A percentile compares a stretch with the other conserved stretches of the same genome.
Conservation (phyloP, 2,797 vertebrate species). For the Melanotaenia parkinsoni region DNA sequence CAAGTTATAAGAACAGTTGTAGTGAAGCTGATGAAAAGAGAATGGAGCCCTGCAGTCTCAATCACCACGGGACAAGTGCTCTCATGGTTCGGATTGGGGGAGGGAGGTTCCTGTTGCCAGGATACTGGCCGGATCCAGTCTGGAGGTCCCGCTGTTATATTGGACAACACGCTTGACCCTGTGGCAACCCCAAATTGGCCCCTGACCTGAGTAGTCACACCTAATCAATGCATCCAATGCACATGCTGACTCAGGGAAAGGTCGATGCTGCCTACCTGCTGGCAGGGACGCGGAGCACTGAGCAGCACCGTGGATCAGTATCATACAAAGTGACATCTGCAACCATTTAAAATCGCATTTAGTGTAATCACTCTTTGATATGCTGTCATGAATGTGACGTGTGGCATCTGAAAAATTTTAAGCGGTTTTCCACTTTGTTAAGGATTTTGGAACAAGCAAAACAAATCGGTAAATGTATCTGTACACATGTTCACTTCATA, state of each 20-base stretch:
- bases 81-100: conserved; percentile 59
- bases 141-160: conserved; percentile 84
- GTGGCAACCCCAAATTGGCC: conserved; percentile 73
- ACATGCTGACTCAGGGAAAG: conserved; percentile 58
- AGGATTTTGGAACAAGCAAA: conserved; percentile 22
- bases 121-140: conserved; percentile 75
- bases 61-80: conserved; percentile 67
- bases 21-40: conserved; percentile 79
- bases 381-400: conserved; percentile 67
- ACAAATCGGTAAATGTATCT: conserved; percentile 18
- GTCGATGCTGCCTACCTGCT: conserved; percentile 73
- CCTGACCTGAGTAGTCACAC: conserved; percentile 83
- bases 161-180: conserved; percentile 85
- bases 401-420: conserved; percentile 72
- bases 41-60: conserved; percentile 77
- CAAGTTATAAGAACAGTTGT: conserved; percentile 73
- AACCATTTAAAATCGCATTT: conserved; percentile 67
- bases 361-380: conserved; percentile 58
- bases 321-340: conserved; percentile 78
- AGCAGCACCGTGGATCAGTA: conserved; percentile 57
- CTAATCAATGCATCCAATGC: conserved; percentile 82
- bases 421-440: conserved; percentile 47
- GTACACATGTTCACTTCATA: no score
- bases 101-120: conserved; percentile 70
- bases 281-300: conserved; percentile 37